phyloP scores from a whole-genome alignment of 2,888 invertebrate species.

The Keiferia lycopersicella region DNA sequence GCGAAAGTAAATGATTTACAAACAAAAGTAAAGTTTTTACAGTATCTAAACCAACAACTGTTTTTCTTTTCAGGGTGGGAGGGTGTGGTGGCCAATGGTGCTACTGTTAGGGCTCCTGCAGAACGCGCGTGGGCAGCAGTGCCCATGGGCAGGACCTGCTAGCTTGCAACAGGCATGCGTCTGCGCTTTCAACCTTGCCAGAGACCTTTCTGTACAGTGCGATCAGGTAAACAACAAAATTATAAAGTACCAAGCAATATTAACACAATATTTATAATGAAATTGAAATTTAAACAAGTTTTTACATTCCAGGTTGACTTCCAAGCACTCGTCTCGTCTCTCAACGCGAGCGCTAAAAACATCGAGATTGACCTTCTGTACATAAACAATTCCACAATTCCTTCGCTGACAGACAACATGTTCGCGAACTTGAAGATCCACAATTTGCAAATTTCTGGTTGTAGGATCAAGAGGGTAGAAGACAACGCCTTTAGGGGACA shows the following conservation, averaged over 20 bases:
- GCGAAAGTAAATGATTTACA: too few relatives aligned
- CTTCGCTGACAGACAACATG: conserved; percentile 84
- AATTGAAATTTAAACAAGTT: neutral
- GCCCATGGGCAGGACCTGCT: conserved; percentile 91
- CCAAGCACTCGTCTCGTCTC: conserved; percentile 85
- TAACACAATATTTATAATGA: neutral
- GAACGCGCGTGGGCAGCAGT: conserved; percentile 84
- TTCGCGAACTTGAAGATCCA: conserved; percentile 87
- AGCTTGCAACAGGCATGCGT: conserved; percentile 91
- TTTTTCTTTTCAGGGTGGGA: conserved; percentile 29
- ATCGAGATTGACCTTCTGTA: conserved; percentile 91
- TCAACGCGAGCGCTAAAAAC: conserved; percentile 85
- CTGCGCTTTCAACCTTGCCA: conserved; percentile 92
- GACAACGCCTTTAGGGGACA: conserved; percentile 91
- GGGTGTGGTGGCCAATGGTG: conserved; percentile 48
- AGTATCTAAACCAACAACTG: neutral
- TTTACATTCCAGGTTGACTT: conserved; percentile 85
- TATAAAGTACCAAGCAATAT: neutral
- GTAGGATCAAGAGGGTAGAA: conserved; percentile 86
- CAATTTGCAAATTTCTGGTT: conserved; percentile 92
- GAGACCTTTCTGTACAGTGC: conserved; percentile 93
- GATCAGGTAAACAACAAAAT: conserved; percentile 83
- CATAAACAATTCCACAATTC: conserved; percentile 92
- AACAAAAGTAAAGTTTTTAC: neutral
- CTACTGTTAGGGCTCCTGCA: conserved; percentile 46